Evolutionary conservation across 2,888 invertebrate species (phyloP), one percentile per base, ranked within the genome.

Genomic region (Cataglyphis altisquamis): DNA sequence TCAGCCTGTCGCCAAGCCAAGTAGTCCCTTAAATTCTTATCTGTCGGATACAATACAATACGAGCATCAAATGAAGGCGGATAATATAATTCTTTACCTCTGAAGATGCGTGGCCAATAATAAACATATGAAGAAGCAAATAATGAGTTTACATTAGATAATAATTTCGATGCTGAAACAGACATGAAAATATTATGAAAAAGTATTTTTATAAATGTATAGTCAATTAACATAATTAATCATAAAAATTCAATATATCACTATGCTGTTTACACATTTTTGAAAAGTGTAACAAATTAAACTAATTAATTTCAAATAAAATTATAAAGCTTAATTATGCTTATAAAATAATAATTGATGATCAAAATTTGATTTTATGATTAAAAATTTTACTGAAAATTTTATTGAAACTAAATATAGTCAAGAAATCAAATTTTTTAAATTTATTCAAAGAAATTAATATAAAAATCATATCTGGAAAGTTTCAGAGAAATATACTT

Each of bases 51-150:
- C 36, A 98, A 94, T 66, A 99, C 96, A 55, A 98, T 95, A 83
- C 99, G 96, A 0, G 98, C 98, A 95, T 99, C 99, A 95, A 99
- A 99, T n/a, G 97, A 96, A 6, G 99, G 99, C 0, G 99, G 98
- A 95, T 98, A 98, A 92, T 96, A 95, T 72, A 99, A 95, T 86
- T 96, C 95, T 60, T 95, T 95, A 12, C 96, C 95, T 15, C 95
- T 95, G 95, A 99, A 98, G 95, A 96, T 98, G n/a, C 97, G 96
- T 4, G 95, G 95, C 99, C 99, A 99, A 93, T 97, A 96, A 94
- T 96, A 97, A 6, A 98, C 98, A 95, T 98, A 99, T 0, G 98
- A 96, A 0, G 98, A 97, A 6, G 98, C 96, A 95, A 99, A 99
- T 89, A 98, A 96, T 91, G 98, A 99, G 86, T 97, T 98, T 0